Evolutionary conservation across 1,140 invertebrate genomes (phyloP), one percentile per base, ranked within the genome.

Genomic region (Tetramorium simillimum): DNA sequence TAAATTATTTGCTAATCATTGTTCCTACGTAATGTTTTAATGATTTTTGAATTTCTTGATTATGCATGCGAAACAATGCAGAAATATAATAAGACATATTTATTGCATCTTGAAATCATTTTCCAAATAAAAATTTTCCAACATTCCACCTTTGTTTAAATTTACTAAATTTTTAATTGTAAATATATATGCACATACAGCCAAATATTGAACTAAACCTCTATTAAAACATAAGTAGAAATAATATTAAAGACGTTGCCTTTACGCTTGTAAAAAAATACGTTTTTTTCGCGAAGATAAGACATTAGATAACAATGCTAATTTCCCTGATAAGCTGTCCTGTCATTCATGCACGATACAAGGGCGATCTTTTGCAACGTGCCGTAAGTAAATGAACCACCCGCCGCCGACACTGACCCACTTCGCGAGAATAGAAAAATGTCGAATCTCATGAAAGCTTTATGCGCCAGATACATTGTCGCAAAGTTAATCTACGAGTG

Each of bases 361-460:
- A 75, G 53, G 63, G 40, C 67, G 12, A 84, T 49, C 40, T 75
- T 75, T 84, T 60, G 40, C 37, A 49, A 84, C 56, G 43, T 62
- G 51, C 18, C 40, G 80, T 73, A 84, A 82, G 70, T 78, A 75
- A 72, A 89, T 78, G 75, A 89, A 73, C 28, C 21, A 21, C 28
- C n/a, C 24, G 53, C n/a, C 6, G 40, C 21, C 72, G 63, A 85
- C 63, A 86, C 46, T 82, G 90, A 88, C 89, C 90, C 37, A 91
- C 77, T 86, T 91, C n/a, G 86, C 51, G 73, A 70, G 88, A 91
- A 90, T 88, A 90, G 84, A 88, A 91, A 84, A 60, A 69, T 78
- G 56, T 90, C 88, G 78, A 90, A 90, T 88, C 67, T 76, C 62
- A 67, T 90, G 84, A 87, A 91, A 90, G 58, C 87, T 90, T 88